Base-by-base conservation (phyloP, 2,888 invertebrate genomes). In the Chouioia cunea region DNA sequence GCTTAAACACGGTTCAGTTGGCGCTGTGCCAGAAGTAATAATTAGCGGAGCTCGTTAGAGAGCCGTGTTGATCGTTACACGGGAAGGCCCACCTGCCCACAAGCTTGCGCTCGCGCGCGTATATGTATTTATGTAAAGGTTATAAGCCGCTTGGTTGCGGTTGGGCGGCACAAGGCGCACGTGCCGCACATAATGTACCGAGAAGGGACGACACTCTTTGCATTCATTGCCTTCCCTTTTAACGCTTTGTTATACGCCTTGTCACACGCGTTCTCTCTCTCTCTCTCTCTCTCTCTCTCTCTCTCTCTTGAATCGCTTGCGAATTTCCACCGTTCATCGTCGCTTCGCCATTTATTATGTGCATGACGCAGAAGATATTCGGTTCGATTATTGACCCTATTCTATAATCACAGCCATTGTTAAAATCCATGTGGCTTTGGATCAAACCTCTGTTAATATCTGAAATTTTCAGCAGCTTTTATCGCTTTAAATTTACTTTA, bases 21-120 rank as follows among this genome's bases (percentile, higher is more conserved):
- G 76, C 78, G 78, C 78, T 77, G 78, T 80, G 79, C 81, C 79
- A 79, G 77, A 79, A 77, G 78, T 80, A 82, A 82, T 82, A 82
- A 82, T 82, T 82, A 82, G 79, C 76, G 80, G 77, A 77, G 77
- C 79, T 81, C 78, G 81, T 82, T 82, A 82, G 81, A 6, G 27
- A 74, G 73, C 76, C 75, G 74, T 6, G 27, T 27, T 27, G 27
- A 3, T 71, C 76, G 77, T 78, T 77, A 74, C 23, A 27, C 27
- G 27, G 8, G 76, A 70, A 66, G 62, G 77, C 79, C 80, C 80
- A 82, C 82, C 81, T 82, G 82, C 78, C 77, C 73, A 75, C 76
- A 79, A 78, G 78, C 76, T 79, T 52, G 57, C 18, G 22, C 27
- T 15, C 44, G n/a, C n/a, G 48, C 22, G 36, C 20, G 22, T 22